Percentiles rank a stretch among this genome's conserved stretches.
Evolutionary conservation across 2,888 invertebrate genomes (phyloP).

Genomic region (Conistra vaccinii): DNA sequence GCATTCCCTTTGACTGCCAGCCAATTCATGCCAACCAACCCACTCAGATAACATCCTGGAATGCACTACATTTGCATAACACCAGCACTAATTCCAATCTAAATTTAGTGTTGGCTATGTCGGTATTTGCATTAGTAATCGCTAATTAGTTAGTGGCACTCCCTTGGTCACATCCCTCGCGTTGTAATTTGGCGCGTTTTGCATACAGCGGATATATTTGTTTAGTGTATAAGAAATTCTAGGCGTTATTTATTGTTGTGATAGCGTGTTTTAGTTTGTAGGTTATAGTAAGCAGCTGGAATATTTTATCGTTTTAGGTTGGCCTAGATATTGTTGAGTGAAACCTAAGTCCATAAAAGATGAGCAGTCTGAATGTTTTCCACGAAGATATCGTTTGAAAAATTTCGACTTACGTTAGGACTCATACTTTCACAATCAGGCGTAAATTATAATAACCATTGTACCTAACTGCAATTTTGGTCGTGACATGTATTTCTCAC

Average conservation of each 20-base stretch:
- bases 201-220: constrained; percentile 33
- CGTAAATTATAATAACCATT: background rate
- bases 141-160: constrained; percentile 25
- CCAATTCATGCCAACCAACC: constrained; percentile 24
- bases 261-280: constrained; percentile 18
- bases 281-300: background rate
- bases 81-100: constrained; percentile 30
- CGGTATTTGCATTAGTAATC: constrained; percentile 33
- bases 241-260: constrained; percentile 6
- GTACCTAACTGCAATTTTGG: background rate
- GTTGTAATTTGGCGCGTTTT: constrained; percentile 31
- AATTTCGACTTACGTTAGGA: background rate
- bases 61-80: constrained; percentile 48
- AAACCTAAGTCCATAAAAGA: background rate
- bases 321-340: background rate
- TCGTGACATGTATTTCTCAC: background rate
- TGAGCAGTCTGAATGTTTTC: background rate
- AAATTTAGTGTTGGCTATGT: constrained; percentile 34
- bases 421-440: background rate
- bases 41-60: constrained; percentile 15
- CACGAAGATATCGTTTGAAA: background rate
- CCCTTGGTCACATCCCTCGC: constrained; percentile 29
- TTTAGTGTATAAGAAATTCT: constrained; percentile 13
- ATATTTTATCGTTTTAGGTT: background rate
- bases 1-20: constrained; percentile 48